Evolutionary conservation across 2,113 vertebrate genomes (phyloP).

Genomic region (Pluvianellus socialis): DNA sequence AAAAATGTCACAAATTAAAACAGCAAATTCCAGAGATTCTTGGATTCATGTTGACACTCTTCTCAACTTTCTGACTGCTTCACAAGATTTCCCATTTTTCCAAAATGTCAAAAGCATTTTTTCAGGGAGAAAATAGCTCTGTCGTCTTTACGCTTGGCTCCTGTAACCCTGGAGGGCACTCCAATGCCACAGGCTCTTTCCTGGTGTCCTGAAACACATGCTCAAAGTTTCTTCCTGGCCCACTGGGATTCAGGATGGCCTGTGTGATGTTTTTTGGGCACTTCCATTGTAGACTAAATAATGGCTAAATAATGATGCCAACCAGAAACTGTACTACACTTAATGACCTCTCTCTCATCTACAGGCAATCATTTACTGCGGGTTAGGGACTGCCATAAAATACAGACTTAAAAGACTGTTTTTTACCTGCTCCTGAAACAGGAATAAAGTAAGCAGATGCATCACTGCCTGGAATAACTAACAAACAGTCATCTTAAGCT

Average conservation of each 20-base stretch:
- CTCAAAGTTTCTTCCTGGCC: not conserved
- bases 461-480: not conserved
- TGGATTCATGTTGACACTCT: not conserved
- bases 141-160: not conserved
- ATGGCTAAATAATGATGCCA: not conserved
- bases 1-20: not conserved
- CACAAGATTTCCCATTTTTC: not conserved
- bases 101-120: not conserved
- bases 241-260: not conserved
- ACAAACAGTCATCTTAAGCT: not conserved
- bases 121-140: not conserved
- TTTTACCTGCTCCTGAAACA: not conserved
- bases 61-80: not conserved
- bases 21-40: not conserved
- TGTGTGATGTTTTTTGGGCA: not conserved
- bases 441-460: not conserved
- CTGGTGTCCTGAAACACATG: not conserved
- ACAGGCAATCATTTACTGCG: not conserved
- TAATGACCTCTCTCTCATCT: not conserved
- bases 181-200: not conserved
- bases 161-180: not conserved
- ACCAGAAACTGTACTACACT: not conserved
- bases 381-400: not conserved
- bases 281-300: not conserved
- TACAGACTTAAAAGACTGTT: not conserved